These are phyloP conservation scores for Pollenia labialis DNA, from an alignment of 2,888 invertebrate genomes.

Conservation along the genomic window DNA sequence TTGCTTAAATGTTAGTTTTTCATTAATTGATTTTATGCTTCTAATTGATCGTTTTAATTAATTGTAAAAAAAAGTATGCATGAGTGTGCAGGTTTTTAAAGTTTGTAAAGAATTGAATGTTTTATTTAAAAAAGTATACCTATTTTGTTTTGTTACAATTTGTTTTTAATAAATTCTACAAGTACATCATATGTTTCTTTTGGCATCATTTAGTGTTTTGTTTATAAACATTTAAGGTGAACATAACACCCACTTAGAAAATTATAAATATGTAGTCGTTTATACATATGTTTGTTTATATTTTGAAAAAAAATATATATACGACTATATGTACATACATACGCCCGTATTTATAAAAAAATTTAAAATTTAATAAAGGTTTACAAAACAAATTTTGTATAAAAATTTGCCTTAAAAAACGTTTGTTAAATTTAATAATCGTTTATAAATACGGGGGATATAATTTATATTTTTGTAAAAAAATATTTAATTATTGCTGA, in stretches of 20 bases:
- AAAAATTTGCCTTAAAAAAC: no score
- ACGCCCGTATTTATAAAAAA: no score
- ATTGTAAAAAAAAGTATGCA: background rate
- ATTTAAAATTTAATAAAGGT: no score
- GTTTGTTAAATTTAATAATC: no score
- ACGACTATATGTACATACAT: background rate
- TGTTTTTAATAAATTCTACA: slow-evolving; percentile 33
- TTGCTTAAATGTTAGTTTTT: slow-evolving; percentile 29
- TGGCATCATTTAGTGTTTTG: slow-evolving; percentile 65
- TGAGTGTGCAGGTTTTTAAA: background rate
- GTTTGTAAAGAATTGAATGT: background rate
- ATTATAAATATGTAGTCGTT: background rate
- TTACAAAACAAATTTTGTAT: no score
- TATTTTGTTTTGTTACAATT: background rate
- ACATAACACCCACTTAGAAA: slow-evolving; percentile 63
- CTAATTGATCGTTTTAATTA: slow-evolving; percentile 33
- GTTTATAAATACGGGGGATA: no score
- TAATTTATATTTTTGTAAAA: no score
- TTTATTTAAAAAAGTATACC: background rate
- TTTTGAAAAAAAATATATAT: slow-evolving; percentile 10
- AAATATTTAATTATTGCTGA: no score
- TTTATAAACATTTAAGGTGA: slow-evolving; percentile 70
- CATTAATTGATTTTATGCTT: slow-evolving; percentile 41
- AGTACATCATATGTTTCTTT: slow-evolving; percentile 58
- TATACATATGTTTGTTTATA: background rate